Conservation (phyloP, 2,888 invertebrate genomes). For the Euphydryas editha region DNA sequence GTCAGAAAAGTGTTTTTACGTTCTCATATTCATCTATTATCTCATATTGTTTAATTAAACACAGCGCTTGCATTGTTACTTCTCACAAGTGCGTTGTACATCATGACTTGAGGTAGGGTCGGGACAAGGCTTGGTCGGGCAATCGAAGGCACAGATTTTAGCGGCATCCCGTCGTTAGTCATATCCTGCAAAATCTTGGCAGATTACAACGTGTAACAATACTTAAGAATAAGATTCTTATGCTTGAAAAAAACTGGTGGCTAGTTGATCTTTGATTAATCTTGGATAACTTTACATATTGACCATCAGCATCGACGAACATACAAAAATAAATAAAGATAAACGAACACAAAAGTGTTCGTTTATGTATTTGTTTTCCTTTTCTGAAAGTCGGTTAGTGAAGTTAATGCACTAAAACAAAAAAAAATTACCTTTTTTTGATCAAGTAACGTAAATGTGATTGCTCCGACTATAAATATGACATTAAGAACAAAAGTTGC, state of each 20-base stretch:
- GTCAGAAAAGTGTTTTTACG: too few species aligned
- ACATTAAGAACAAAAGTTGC: conserved; percentile 18
- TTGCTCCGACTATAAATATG: conserved; percentile 25
- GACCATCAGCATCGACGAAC: too few species aligned
- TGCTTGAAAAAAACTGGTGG: too few species aligned
- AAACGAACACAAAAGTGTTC: too few species aligned
- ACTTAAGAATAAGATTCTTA: not conserved
- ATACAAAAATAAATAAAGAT: too few species aligned
- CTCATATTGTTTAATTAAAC: not conserved
- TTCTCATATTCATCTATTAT: not conserved
- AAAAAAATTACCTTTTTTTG: conserved; percentile 27
- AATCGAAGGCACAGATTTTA: not conserved
- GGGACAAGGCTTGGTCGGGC: conserved; percentile 28
- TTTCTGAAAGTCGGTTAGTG: too few species aligned
- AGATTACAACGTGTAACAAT: not conserved
- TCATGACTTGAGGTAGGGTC: conserved; percentile 30
- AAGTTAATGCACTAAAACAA: too few species aligned
- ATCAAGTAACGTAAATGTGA: conserved; percentile 22
- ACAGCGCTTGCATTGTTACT: not conserved
- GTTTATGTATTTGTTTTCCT: too few species aligned
- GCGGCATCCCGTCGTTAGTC: not conserved
- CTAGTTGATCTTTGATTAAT: too few species aligned
- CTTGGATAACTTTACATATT: too few species aligned
- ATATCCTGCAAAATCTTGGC: conserved; percentile 15
- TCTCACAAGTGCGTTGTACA: conserved; percentile 26